phyloP scores from a whole-genome alignment of 2,797 vertebrate genomes.

The Aselliscus stoliczkanus region DNA sequence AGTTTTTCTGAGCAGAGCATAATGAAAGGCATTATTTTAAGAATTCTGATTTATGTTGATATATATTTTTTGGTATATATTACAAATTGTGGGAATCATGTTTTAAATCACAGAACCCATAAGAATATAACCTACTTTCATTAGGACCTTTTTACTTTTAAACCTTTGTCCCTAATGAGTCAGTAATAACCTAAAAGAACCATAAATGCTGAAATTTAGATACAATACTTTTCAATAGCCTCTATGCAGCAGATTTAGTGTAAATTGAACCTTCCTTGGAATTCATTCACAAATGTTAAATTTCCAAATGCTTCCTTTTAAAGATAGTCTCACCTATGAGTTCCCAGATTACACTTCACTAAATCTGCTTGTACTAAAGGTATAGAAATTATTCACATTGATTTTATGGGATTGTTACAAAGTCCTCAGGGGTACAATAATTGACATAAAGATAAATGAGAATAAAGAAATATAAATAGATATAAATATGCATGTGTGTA shows the following conservation, averaged over 20 bases:
- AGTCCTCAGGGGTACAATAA: background rate
- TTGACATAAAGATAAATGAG: background rate
- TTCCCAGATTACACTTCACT: background rate
- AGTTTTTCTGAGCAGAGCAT: background rate
- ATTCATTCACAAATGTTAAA: background rate
- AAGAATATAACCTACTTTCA: background rate
- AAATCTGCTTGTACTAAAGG: background rate
- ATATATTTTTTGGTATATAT: background rate
- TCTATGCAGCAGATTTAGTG: background rate
- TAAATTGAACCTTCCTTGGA: background rate
- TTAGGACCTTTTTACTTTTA: background rate
- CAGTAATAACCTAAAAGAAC: background rate
- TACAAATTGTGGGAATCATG: background rate
- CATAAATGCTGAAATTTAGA: background rate
- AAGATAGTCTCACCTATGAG: background rate
- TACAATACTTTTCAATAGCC: background rate
- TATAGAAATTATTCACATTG: background rate
- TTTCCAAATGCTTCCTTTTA: slow-evolving; percentile 14
- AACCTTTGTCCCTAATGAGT: background rate
- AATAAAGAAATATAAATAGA: background rate
- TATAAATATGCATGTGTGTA: background rate
- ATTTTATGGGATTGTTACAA: background rate
- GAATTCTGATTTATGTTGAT: background rate
- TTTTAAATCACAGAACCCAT: background rate
- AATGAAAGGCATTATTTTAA: background rate